Percentiles rank a stretch among this genome's conserved stretches.
Conservation (phyloP, 2,113 vertebrate species). For the Formicarius rufipectus region DNA sequence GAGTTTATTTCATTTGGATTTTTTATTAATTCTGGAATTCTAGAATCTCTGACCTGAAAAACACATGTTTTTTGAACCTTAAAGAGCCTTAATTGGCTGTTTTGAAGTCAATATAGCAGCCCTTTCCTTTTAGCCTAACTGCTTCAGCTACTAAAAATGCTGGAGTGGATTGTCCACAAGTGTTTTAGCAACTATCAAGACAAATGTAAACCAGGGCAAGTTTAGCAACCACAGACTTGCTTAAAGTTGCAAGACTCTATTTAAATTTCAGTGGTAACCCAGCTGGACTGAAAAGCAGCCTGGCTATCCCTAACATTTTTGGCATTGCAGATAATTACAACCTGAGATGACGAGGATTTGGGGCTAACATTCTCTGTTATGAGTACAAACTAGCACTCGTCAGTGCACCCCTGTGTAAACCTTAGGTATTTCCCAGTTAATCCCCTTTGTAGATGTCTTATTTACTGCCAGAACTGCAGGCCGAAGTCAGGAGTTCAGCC, state of each 20-base stretch:
- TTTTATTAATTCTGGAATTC: background rate
- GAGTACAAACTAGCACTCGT: background rate
- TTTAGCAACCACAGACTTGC: background rate
- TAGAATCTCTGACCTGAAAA: background rate
- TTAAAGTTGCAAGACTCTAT: conserved; percentile 11
- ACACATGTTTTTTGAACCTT: background rate
- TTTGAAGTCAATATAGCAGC: background rate
- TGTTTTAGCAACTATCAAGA: background rate
- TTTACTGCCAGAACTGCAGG: background rate
- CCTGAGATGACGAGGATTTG: background rate
- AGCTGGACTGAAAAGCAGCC: background rate
- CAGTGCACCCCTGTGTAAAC: background rate
- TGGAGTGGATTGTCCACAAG: background rate
- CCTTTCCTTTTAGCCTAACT: background rate
- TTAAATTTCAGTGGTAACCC: conserved; percentile 2
- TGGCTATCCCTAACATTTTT: background rate
- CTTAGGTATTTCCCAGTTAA: background rate
- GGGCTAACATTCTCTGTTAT: background rate
- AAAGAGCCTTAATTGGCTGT: background rate
- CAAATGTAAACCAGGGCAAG: background rate
- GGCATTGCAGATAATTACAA: background rate
- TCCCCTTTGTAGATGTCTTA: background rate
- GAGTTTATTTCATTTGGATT: background rate
- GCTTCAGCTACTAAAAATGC: background rate
- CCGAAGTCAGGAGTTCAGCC: background rate